Base-by-base conservation (phyloP, 2,113 vertebrate genomes). In the Anarrhichthys ocellatus region DNA sequence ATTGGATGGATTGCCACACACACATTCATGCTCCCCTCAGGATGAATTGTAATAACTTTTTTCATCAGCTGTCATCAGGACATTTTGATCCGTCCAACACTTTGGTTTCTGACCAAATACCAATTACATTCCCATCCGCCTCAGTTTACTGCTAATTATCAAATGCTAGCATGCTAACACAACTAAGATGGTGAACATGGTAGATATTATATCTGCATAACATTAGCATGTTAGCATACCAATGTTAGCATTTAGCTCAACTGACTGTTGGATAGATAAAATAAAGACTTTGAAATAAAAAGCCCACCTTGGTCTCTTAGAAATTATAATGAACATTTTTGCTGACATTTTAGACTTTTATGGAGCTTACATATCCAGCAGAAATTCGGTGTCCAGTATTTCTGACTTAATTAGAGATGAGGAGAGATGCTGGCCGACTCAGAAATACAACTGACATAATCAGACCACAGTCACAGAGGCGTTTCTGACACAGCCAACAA, bases 401-500 rank as follows among this genome's bases (percentile, higher is more conserved):
- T 4, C 8, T 71, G 34, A 54, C 52, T 58, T 76, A 22, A 66
- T 76, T 14, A 58, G 17, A 59, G 34, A 40, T 58, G 44, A 20
- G 9, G 40, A 68, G 10, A 40, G 17, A 40, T 67, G 17, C n/a
- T 34, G 3, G 1, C 5, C 52, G 29, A 6, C 8, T 5, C 44
- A 46, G 15, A 63, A 69, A 78, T 27, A 27, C 18, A 78, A 36
- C 34, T 52, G 29, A 32, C 18, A 11, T 73, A 38, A 84, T 79
- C 71, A 65, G 54, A 38, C 34, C 24, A 64, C 48, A 68, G 34
- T 68, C 24, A 32, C 18, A 44, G 15, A 58, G 54, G 44, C 22
- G 69, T 58, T 70, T 50, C 63, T 70, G 61, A 71, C 38, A 61
- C 44, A 80, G 52, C 29, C 72, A 76, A 36, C 42, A 71, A 58